Evolutionary conservation across 64 coral and sea anemone genomes (phyloP).

Genomic region (Actinia tenebrosa): DNA sequence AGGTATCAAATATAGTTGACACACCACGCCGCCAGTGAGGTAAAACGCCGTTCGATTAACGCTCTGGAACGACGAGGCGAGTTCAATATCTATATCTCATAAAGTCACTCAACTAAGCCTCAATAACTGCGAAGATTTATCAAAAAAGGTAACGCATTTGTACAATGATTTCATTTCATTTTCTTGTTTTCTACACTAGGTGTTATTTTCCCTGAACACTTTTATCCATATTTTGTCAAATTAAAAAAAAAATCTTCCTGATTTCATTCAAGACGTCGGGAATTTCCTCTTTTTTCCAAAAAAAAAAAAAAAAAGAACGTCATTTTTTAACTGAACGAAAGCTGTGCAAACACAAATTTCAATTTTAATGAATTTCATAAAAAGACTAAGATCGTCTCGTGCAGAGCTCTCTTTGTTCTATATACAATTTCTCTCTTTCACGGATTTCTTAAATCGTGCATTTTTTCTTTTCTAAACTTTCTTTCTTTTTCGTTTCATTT

Average conservation of each 20-base stretch:
- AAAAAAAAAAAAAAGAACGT: neutral
- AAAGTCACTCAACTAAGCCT: neutral
- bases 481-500: neutral
- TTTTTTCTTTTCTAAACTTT: too few species aligned
- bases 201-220: neutral
- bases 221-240: neutral
- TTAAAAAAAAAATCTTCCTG: neutral
- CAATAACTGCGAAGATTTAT: neutral
- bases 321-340: neutral
- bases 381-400: neutral
- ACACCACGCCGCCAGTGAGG: neutral
- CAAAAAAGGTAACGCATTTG: neutral
- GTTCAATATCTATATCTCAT: neutral
- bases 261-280: neutral
- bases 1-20: neutral
- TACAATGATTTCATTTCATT: neutral
- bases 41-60: neutral
- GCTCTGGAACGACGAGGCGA: neutral
- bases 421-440: neutral
- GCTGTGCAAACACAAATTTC: slow-evolving; percentile 30
- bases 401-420: neutral
- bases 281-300: neutral
- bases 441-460: neutral
- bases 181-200: neutral
- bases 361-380: slow-evolving; percentile 18